Percentiles rank a stretch among this genome's conserved stretches.
phyloP scores from a whole-genome alignment of 2,797 vertebrate genomes.

The Hemitrygon akajei region DNA sequence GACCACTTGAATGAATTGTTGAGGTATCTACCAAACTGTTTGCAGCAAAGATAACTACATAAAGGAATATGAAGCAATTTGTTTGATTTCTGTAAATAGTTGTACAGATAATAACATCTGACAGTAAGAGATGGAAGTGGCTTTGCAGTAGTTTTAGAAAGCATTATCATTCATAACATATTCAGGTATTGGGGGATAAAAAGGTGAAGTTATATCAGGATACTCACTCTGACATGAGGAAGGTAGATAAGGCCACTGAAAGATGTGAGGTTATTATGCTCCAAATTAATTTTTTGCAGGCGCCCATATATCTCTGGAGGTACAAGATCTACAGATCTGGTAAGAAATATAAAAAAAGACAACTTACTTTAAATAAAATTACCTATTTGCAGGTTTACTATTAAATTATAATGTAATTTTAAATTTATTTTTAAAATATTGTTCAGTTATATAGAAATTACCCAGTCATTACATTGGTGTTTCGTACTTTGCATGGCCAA shows the following conservation, averaged over 20 bases:
- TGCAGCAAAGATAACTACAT: background rate
- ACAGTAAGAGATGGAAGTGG: background rate
- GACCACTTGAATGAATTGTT: background rate
- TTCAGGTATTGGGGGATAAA: background rate
- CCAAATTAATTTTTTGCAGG: slow-evolving; percentile 64
- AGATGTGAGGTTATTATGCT: slow-evolving; percentile 73
- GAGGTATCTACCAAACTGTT: background rate
- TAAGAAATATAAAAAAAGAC: background rate
- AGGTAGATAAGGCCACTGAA: slow-evolving; percentile 77
- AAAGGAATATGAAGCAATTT: background rate
- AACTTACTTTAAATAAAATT: background rate
- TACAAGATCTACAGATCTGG: slow-evolving; percentile 65
- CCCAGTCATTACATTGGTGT: background rate
- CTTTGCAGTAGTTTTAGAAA: background rate
- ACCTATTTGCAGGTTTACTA: background rate
- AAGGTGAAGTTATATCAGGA: background rate
- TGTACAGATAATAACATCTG: background rate
- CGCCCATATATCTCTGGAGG: slow-evolving; percentile 65
- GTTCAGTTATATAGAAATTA: background rate
- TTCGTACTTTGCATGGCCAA: background rate
- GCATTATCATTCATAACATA: slow-evolving; percentile 29
- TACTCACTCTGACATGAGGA: slow-evolving; percentile 65
- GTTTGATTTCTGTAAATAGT: background rate
- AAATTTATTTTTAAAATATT: background rate
- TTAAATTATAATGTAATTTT: background rate